These are phyloP conservation scores for Daphoenositta chrysoptera DNA, from an alignment of 2,113 vertebrate genomes.

Conservation along the genomic window DNA sequence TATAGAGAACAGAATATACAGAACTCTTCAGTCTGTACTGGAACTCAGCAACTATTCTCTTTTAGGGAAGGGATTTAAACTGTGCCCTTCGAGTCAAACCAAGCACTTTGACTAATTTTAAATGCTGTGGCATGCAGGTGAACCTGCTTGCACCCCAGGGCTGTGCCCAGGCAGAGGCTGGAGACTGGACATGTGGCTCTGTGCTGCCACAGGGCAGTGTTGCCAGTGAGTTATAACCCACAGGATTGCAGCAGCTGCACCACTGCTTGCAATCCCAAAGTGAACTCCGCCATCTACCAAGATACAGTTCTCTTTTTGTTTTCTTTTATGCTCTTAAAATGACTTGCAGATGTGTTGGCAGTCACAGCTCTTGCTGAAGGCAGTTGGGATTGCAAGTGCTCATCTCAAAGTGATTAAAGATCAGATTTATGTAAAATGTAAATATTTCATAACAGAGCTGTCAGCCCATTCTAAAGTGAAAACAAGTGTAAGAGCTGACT, in stretches of 20 bases:
- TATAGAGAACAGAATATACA: no score
- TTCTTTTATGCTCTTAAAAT: neutral
- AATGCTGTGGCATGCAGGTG: fast-evolving
- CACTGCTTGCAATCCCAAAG: neutral
- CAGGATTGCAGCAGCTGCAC: neutral
- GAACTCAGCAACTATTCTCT: neutral
- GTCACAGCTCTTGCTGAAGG: neutral
- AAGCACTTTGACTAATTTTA: neutral
- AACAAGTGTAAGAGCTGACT: neutral
- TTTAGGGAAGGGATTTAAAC: neutral
- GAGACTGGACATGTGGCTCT: neutral
- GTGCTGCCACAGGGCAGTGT: fast-evolving
- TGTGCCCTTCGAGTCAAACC: neutral
- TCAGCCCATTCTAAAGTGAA: neutral
- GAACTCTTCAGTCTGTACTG: neutral
- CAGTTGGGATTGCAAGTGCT: neutral
- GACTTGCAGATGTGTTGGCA: constrained; percentile 1
- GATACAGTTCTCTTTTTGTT: neutral
- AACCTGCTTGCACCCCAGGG: neutral
- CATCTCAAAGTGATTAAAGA: constrained; percentile 1
- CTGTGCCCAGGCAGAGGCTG: neutral
- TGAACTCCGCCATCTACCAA: neutral
- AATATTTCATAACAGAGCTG: constrained; percentile 4
- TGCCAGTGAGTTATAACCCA: neutral
- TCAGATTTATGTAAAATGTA: neutral